A percentile compares a stretch with the other conserved stretches of the same genome.
Evolutionary conservation across 2,888 invertebrate genomes (phyloP).

Genomic region (Eudasyphora cyanicolor): DNA sequence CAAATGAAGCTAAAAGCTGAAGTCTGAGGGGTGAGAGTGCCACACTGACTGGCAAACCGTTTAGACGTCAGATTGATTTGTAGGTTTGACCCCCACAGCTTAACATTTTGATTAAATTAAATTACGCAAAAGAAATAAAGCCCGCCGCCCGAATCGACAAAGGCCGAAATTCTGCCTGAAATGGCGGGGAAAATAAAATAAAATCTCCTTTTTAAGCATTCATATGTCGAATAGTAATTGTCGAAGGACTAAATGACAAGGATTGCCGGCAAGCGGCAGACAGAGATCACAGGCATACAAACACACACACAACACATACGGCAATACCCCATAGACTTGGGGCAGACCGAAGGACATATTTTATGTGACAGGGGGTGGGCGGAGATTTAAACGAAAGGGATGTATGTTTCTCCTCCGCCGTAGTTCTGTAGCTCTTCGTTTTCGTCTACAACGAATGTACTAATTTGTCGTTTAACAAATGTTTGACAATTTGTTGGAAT

Average conservation of each 20-base stretch:
- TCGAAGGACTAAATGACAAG: conserved; percentile 26
- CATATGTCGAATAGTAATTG: conserved; percentile 26
- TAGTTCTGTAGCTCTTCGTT: background rate
- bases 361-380: background rate
- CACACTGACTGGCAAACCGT: conserved; percentile 41
- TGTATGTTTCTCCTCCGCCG: conserved; percentile 13
- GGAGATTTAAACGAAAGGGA: conserved; percentile 44
- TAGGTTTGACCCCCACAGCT: conserved; percentile 72
- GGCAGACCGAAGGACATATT: conserved; percentile 1
- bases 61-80: conserved; percentile 76
- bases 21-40: background rate
- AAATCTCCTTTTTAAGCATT: conserved; percentile 20
- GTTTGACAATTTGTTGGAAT: conserved; percentile 57
- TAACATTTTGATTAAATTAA: conserved; percentile 77
- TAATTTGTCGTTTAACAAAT: conserved; percentile 64
- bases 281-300: background rate
- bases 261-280: conserved; percentile 5
- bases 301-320: background rate
- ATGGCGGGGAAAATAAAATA: background rate
- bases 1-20: conserved; percentile 32
- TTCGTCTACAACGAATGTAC: background rate
- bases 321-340: background rate
- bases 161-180: background rate
- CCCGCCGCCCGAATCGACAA: background rate
- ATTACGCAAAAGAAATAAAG: conserved; percentile 71